Conservation (phyloP, 2,113 vertebrate species). For the Cyphomyrus plagiostoma region DNA sequence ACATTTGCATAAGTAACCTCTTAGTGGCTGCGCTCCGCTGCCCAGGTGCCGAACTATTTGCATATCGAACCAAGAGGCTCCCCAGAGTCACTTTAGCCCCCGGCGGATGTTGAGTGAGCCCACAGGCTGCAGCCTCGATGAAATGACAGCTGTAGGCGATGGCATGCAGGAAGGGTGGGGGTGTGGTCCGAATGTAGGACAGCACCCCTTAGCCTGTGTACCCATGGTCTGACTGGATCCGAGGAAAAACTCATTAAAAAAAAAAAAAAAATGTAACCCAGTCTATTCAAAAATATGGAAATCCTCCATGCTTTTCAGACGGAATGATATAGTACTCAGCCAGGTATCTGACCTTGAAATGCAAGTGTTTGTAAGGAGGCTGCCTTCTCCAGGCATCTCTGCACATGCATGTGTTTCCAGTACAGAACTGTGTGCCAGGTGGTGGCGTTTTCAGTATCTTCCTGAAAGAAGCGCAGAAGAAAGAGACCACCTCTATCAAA, state of each 20-base stretch:
- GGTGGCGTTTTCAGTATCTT: conserved; percentile 35
- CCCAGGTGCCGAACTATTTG: conserved; percentile 98
- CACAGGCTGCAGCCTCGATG: conserved; percentile 78
- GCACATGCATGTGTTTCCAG: conserved; percentile 46
- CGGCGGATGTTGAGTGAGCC: conserved; percentile 93
- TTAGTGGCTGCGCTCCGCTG: conserved; percentile 91
- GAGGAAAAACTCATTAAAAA: conserved; percentile 30
- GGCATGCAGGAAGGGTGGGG: conserved; percentile 49
- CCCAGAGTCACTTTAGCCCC: conserved; percentile 98
- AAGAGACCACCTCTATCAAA: background rate
- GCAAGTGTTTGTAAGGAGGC: conserved; percentile 51
- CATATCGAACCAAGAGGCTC: conserved; percentile 99
- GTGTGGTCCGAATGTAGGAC: conserved; percentile 21
- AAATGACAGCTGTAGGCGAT: conserved; percentile 97
- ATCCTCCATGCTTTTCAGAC: conserved; percentile 34
- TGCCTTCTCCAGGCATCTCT: conserved; percentile 40
- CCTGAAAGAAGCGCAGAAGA: background rate
- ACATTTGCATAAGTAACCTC: conserved; percentile 99
- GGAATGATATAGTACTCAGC: conserved; percentile 46
- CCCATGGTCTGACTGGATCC: conserved; percentile 42
- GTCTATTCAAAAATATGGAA: conserved; percentile 52
- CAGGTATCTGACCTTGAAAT: conserved; percentile 52
- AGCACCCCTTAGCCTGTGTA: conserved; percentile 35
- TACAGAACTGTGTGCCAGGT: conserved; percentile 13
- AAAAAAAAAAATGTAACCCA: conserved; percentile 32